Evolutionary conservation across 1,140 invertebrate genomes (phyloP).

Genomic region (Drosophila busckii): DNA sequence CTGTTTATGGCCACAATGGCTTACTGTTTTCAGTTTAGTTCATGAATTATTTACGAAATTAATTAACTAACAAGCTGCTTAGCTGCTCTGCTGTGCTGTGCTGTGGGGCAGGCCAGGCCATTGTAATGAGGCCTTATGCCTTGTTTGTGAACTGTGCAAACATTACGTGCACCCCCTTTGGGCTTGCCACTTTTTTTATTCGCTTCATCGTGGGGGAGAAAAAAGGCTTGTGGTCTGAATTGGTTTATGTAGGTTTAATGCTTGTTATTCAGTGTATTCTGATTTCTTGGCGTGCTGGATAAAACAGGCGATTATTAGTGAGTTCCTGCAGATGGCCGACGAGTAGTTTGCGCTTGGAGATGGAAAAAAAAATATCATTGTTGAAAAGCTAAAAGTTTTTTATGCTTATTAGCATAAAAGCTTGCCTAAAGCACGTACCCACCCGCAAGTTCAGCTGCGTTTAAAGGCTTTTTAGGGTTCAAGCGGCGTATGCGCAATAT

Average conservation of each 20-base stretch:
- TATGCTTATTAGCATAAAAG: slow-evolving; percentile 9
- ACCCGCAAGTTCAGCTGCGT: background rate
- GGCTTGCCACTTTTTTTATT: too few species aligned
- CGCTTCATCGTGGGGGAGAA: too few species aligned
- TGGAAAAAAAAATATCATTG: slow-evolving; percentile 39
- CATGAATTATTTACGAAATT: slow-evolving; percentile 46
- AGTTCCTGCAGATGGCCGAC: too few species aligned
- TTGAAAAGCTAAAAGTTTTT: slow-evolving; percentile 18
- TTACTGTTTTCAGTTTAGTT: slow-evolving; percentile 25
- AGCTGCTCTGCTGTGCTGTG: background rate
- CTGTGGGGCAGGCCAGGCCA: background rate
- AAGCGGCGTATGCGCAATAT: slow-evolving; percentile 23
- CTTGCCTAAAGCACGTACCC: background rate
- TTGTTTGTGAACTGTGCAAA: background rate
- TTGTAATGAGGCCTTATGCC: slow-evolving; percentile 7
- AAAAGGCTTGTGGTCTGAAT: too few species aligned
- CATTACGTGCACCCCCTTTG: slow-evolving; percentile 27
- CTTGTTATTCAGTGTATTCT: too few species aligned
- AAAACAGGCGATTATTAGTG: too few species aligned
- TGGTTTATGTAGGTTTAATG: too few species aligned
- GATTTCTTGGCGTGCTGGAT: too few species aligned
- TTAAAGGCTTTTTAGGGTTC: background rate
- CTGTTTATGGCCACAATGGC: slow-evolving; percentile 11
- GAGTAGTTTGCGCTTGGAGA: too few species aligned
- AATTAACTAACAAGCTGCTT: slow-evolving; percentile 33